phyloP scores from a whole-genome alignment of 1,140 invertebrate genomes.

The Telenomus remus region DNA sequence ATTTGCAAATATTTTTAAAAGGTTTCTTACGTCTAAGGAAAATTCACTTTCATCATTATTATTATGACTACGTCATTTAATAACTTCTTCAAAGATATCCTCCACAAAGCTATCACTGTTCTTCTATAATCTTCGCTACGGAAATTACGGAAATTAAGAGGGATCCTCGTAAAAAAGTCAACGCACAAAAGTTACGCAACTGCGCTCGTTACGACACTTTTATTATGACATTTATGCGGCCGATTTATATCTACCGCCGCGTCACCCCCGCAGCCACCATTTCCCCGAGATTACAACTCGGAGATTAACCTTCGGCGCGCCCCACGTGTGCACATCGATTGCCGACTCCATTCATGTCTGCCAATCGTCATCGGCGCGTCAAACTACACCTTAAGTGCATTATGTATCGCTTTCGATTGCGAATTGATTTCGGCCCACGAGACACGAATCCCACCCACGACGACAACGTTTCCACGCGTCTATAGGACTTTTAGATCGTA shows the following conservation, averaged over 20 bases:
- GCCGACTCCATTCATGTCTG: constrained; percentile 26
- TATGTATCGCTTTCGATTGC: constrained; percentile 37
- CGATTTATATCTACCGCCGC: constrained; percentile 60
- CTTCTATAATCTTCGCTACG: constrained; percentile 43
- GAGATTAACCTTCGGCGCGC: constrained; percentile 58
- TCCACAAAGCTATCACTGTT: background rate
- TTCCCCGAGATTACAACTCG: constrained; percentile 60
- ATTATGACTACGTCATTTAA: no score
- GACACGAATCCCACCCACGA: constrained; percentile 26
- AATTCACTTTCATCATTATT: no score
- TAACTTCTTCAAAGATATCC: background rate
- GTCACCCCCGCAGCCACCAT: constrained; percentile 54
- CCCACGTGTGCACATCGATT: constrained; percentile 30
- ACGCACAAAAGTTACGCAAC: constrained; percentile 47
- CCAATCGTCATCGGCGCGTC: constrained; percentile 30
- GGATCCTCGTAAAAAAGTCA: constrained; percentile 48
- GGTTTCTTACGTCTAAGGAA: no score
- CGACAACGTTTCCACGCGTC: constrained; percentile 14
- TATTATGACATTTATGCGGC: constrained; percentile 57
- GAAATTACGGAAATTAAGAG: constrained; percentile 55
- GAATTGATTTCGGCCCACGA: constrained; percentile 47
- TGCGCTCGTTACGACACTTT: constrained; percentile 47
- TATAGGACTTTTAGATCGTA: constrained; percentile 12
- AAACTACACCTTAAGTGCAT: constrained; percentile 38
- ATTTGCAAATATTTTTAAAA: background rate